Conservation (phyloP, 2,797 vertebrate genomes). For the Micropoecilia bifurca region DNA sequence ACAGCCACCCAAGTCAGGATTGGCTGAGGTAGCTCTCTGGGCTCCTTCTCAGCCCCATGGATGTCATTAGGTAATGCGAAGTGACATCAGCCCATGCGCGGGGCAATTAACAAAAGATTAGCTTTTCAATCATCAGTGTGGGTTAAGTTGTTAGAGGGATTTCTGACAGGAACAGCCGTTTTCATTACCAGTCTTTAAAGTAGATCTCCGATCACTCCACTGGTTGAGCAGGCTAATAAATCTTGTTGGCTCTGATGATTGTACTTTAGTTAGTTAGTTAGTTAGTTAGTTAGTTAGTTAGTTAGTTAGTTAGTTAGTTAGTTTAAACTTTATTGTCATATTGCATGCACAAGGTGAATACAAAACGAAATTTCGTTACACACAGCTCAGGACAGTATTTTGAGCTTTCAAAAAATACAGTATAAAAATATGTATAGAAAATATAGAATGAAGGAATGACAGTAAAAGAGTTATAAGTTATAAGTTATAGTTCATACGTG, state of each 20-base stretch:
- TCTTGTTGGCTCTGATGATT: not conserved
- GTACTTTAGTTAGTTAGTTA: no score
- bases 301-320: no score
- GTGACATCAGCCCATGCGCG: constrained; percentile 57
- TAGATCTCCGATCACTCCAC: constrained; percentile 5
- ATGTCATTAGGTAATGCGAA: constrained; percentile 53
- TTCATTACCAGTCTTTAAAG: constrained; percentile 16
- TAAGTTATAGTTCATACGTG: no score
- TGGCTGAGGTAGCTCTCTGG: constrained; percentile 39
- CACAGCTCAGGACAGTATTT: no score
- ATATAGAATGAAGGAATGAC: no score
- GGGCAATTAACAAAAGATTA: constrained; percentile 45
- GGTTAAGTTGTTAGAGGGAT: constrained; percentile 34
- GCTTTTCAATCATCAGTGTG: constrained; percentile 44
- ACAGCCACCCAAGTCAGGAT: constrained; percentile 63
- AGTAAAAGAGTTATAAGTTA: no score
- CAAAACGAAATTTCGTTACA: no score
- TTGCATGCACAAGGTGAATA: no score
- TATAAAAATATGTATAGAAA: no score
- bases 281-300: no score
- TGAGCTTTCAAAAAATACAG: no score
- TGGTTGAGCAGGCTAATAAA: not conserved
- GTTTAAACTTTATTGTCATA: no score
- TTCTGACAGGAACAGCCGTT: constrained; percentile 39
- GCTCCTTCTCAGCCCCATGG: constrained; percentile 34